Base-by-base conservation (phyloP, 2,888 invertebrate species). In the Synanthedon tipuliformis region DNA sequence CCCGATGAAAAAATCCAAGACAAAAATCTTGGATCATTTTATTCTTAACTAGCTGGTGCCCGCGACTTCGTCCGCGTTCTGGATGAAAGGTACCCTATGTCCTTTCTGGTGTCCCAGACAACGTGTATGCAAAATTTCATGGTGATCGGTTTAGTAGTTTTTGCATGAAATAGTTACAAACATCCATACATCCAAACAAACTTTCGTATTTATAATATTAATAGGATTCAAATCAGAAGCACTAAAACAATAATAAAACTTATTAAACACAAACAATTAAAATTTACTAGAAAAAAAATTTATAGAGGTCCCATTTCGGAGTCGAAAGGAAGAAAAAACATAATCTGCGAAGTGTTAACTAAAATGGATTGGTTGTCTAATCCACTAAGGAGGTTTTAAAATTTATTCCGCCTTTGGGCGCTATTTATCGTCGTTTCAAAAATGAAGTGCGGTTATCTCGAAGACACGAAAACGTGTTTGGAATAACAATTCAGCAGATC, bases 361-460 rank as follows among this genome's bases (percentile, higher is more conserved):
- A 60, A 63, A 64, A 63, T 59, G 61, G 60, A 64, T 65, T 60
- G 62, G 57, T 56, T 55, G 59, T 56, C 62, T 70, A 73, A 75
- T 74, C 69, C 71, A 60, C 53, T 56, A 66, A 63, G 75, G 75
- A 72, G 75, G 76, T 73, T 83, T 81, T 82, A 76, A 83, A 84
- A 85, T 82, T 79, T 83, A 85, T 85, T 78, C 73, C 73, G 67
- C 83, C 83, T 68, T 56, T 59, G 84, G 83, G 85, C 73, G 75
- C 81, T 81, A 82, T 85, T 84, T 83, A 82, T 77, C 75, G 73
- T 69, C 78, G 78, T 78, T 81, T 78, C 82, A 81, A 84, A 85
- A 85, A 84, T 85, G 84, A 85, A 82, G 75, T 75, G 79, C 78
- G 83, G 84, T 83, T 85, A 85, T 85, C 84, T 80, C 65, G 56